These are phyloP conservation scores for Brachionus calyciflorus DNA, from an alignment of 1,140 invertebrate genomes.

Conservation along the genomic window DNA sequence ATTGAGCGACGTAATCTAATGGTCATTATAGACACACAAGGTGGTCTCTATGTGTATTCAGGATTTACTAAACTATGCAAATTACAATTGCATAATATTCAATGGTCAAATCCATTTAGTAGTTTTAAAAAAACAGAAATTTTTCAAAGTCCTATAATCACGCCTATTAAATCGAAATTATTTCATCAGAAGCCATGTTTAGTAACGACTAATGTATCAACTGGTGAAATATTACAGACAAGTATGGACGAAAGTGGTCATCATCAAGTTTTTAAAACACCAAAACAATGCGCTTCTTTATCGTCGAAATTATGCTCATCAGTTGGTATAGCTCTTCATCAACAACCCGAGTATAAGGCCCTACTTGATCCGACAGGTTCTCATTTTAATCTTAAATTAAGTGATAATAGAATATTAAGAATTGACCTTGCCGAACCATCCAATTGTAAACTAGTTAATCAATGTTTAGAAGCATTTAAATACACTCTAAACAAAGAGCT, in stretches of 20 bases:
- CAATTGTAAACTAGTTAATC: slow-evolving; percentile 20
- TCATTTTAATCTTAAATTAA: slow-evolving; percentile 15
- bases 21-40: slow-evolving; percentile 13
- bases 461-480: slow-evolving; percentile 41
- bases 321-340: slow-evolving; percentile 7
- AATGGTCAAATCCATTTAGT: slow-evolving; percentile 11
- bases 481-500: slow-evolving; percentile 32
- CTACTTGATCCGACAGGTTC: slow-evolving; percentile 6
- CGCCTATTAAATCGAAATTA: slow-evolving; percentile 30
- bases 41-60: slow-evolving; percentile 21
- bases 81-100: slow-evolving; percentile 33
- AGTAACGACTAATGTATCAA: neutral
- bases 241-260: slow-evolving; percentile 10
- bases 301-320: neutral
- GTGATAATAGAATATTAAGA: slow-evolving; percentile 19
- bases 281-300: neutral
- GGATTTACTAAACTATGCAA: slow-evolving; percentile 40
- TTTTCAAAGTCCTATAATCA: slow-evolving; percentile 40
- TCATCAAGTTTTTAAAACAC: slow-evolving; percentile 12
- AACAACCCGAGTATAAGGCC: slow-evolving; percentile 25
- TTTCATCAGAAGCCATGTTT: slow-evolving; percentile 4
- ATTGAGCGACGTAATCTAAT: slow-evolving; percentile 23
- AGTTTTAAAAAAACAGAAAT: neutral
- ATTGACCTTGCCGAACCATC: slow-evolving; percentile 8
- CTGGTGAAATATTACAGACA: slow-evolving; percentile 10